phyloP scores from a whole-genome alignment of 2,797 vertebrate genomes.

The Lateolabrax maculatus region DNA sequence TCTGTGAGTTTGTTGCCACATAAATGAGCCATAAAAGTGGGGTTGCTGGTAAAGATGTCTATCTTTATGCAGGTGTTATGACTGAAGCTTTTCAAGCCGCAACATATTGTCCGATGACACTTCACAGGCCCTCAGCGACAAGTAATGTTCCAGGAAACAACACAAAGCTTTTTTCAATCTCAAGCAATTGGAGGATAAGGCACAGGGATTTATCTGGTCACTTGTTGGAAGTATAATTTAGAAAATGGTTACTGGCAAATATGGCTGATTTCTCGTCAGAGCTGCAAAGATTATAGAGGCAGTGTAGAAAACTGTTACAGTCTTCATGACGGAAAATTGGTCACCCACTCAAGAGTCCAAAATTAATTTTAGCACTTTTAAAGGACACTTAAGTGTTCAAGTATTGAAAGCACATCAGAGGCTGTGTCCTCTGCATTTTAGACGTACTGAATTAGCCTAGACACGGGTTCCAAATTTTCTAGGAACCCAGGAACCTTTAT shows the following conservation, averaged over 20 bases:
- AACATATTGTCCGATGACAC: conserved; percentile 73
- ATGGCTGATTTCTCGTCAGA: neutral
- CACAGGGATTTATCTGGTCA: conserved; percentile 49
- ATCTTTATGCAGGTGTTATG: conserved; percentile 88
- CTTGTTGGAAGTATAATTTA: conserved; percentile 49
- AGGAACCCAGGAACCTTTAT: neutral
- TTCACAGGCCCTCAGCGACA: conserved; percentile 58
- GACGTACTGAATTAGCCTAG: neutral
- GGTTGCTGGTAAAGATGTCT: conserved; percentile 83
- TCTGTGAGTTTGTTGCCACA: conserved; percentile 77
- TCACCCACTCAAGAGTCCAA: too few species aligned
- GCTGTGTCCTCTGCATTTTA: neutral
- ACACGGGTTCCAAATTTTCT: neutral
- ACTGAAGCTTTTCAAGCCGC: conserved; percentile 74
- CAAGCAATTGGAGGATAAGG: conserved; percentile 17
- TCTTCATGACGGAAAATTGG: neutral
- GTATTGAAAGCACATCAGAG: neutral
- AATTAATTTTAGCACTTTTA: neutral
- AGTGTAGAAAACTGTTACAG: conserved; percentile 1
- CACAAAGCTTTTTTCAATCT: neutral
- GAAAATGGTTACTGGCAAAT: conserved; percentile 50
- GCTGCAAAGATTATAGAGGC: neutral
- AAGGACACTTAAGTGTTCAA: neutral
- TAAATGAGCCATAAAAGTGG: conserved; percentile 82
- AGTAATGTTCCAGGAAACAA: conserved; percentile 45